Evolutionary conservation across 2,113 vertebrate genomes (phyloP).

Genomic region (Microtus oregoni): DNA sequence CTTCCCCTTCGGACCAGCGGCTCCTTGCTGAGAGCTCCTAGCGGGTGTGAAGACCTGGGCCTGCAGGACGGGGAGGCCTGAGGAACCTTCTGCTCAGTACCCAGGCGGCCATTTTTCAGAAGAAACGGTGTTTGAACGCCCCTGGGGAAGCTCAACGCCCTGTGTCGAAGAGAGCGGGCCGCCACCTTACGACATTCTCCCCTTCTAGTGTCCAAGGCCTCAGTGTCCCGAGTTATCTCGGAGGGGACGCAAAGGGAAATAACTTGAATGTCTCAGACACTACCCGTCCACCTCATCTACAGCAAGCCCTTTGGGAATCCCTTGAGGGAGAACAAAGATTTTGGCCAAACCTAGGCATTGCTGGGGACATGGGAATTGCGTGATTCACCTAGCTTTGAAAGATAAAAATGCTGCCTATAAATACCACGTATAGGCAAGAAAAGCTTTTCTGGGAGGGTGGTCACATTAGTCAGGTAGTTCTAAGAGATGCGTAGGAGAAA

Average conservation of each 20-base stretch:
- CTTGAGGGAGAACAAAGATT: not conserved
- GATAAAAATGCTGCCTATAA: not conserved
- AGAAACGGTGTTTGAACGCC: not conserved
- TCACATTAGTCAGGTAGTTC: not conserved
- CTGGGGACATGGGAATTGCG: not conserved
- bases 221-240: not conserved
- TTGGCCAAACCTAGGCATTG: not conserved
- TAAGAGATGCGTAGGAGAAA: not conserved
- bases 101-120: not conserved
- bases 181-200: rapidly evolving
- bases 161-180: not conserved
- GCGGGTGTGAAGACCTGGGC: constrained; percentile 20
- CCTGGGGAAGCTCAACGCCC: not conserved
- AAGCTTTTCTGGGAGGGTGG: not conserved
- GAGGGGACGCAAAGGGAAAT: not conserved
- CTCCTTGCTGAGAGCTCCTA: not conserved
- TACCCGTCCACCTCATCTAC: not conserved
- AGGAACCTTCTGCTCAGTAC: not conserved
- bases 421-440: not conserved
- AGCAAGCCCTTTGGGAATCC: not conserved
- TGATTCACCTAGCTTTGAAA: not conserved
- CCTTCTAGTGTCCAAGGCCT: not conserved
- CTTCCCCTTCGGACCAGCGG: rapidly evolving
- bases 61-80: not conserved
- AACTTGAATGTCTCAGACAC: not conserved